Evolutionary conservation across 2,888 invertebrate species (phyloP).

Genomic region (Eupithecia pulchellata): DNA sequence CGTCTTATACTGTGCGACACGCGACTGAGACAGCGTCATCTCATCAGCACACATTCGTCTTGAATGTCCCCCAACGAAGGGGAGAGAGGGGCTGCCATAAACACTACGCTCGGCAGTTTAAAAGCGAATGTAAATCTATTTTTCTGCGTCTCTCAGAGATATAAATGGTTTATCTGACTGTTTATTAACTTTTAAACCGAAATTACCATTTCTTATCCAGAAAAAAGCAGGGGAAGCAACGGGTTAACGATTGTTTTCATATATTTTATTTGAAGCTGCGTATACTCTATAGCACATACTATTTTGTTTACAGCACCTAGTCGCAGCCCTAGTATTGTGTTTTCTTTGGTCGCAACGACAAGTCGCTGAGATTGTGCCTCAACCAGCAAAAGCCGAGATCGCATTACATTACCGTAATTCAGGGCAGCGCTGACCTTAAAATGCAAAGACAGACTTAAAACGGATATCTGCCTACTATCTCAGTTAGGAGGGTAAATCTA

Average conservation of each 20-base stretch:
- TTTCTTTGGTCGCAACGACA: not conserved
- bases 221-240: not conserved
- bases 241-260: not conserved
- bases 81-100: not conserved
- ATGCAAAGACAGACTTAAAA: conserved; percentile 59
- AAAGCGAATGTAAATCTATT: not conserved
- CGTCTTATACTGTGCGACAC: not conserved
- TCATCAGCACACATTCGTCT: not conserved
- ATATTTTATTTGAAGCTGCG: not conserved
- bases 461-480: conserved; percentile 44
- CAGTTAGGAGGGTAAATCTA: conserved; percentile 33
- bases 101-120: not conserved
- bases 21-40: not conserved
- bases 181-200: too few species aligned
- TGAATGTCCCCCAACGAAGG: not conserved
- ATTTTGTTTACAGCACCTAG: not conserved
- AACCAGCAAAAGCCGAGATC: conserved; percentile 34
- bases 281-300: not conserved
- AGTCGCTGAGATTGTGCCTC: not conserved
- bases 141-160: too few species aligned
- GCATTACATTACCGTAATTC: conserved; percentile 50
- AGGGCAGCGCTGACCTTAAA: conserved; percentile 54
- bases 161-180: too few species aligned
- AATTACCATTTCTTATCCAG: too few species aligned
- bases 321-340: not conserved